Evolutionary conservation across 2,113 vertebrate genomes (phyloP).

Genomic region (human): GRCh38 chr13:69016001-69016500

Average conservation of each 20-base stretch:
- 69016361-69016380: neutral
- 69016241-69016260: neutral
- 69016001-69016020: neutral
- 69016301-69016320: neutral
- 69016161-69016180: neutral
- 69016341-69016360: too few species aligned
- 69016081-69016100: neutral
- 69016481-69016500: neutral
- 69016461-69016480: neutral
- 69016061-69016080: neutral
- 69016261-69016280: neutral
- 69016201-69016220: neutral
- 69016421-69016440: neutral
- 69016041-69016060: neutral
- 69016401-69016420: neutral
- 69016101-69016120: neutral
- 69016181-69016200: neutral
- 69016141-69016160: neutral
- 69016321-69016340: neutral
- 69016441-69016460: neutral
- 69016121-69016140: neutral
- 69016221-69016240: neutral
- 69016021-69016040: neutral
- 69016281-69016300: neutral
- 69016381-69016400: neutral